These are phyloP conservation scores for Thunnus maccoyii DNA, from an alignment of 2,113 vertebrate genomes.

Conservation along the genomic window DNA sequence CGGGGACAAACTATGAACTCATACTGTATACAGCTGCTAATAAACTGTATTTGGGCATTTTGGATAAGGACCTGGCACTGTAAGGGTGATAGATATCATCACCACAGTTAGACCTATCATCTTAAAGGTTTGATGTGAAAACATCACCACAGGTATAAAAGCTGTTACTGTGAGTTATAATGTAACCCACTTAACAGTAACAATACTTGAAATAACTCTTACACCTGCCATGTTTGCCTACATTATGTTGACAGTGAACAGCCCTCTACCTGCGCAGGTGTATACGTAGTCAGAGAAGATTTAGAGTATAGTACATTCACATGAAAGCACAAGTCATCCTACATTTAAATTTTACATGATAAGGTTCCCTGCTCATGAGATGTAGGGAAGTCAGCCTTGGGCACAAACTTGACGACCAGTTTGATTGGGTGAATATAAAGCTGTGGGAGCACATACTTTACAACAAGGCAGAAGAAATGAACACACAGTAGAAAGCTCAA, in stretches of 20 bases:
- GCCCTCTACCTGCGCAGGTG: too few species aligned
- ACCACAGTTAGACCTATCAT: neutral
- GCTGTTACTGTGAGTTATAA: neutral
- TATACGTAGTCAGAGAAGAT: too few species aligned
- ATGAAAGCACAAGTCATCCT: neutral
- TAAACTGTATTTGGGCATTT: neutral
- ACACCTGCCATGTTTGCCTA: too few species aligned
- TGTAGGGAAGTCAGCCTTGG: too few species aligned
- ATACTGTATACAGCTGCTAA: neutral
- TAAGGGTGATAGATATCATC: neutral
- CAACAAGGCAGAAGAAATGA: neutral
- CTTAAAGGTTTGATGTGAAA: neutral
- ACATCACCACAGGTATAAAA: neutral
- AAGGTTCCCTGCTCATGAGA: too few species aligned
- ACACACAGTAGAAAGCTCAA: neutral
- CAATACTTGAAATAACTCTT: neutral
- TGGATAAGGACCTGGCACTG: neutral
- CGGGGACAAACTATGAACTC: constrained; percentile 13
- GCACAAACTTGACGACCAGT: neutral
- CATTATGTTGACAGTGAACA: neutral
- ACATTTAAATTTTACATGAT: too few species aligned
- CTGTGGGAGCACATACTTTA: neutral
- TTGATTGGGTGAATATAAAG: neutral
- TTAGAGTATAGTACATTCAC: neutral
- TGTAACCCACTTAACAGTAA: neutral